Evolutionary conservation across 2,888 invertebrate species (phyloP).

Genomic region (Nasonia oneida): DNA sequence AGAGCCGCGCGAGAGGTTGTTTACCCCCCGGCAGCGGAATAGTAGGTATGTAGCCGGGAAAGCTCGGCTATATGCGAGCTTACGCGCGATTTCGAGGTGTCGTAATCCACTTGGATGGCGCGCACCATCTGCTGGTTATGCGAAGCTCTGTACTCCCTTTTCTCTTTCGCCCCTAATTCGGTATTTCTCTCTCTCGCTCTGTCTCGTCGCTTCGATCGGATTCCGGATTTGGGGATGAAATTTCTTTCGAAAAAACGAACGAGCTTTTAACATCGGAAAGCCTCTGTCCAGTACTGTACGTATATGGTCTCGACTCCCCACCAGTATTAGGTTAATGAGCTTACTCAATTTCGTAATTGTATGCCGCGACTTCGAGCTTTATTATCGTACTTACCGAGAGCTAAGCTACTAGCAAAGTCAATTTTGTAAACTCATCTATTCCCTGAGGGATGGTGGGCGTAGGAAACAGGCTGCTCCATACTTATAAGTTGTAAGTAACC

Average conservation of each 20-base stretch:
- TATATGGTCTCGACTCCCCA: slow-evolving; percentile 5
- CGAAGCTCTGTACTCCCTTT: slow-evolving; percentile 44
- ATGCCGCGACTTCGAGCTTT: slow-evolving; percentile 50
- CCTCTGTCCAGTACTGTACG: slow-evolving; percentile 4
- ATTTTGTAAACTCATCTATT: slow-evolving; percentile 50
- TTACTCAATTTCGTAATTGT: slow-evolving; percentile 54
- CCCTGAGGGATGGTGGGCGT: background rate
- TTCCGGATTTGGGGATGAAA: slow-evolving; percentile 20
- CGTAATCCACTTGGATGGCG: slow-evolving; percentile 63
- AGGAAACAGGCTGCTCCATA: background rate
- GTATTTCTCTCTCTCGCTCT: background rate
- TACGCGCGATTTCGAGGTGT: slow-evolving; percentile 62
- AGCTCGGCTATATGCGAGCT: slow-evolving; percentile 60
- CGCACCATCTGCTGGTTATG: slow-evolving; percentile 63
- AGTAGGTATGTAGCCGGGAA: slow-evolving; percentile 42
- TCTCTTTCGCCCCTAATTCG: slow-evolving; percentile 49
- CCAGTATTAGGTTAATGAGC: slow-evolving; percentile 43
- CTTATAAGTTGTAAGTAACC: slow-evolving; percentile 48
- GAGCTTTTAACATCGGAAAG: background rate
- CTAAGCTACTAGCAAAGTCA: slow-evolving; percentile 51
- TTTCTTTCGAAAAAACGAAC: slow-evolving; percentile 1
- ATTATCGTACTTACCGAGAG: slow-evolving; percentile 34
- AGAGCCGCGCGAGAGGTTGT: slow-evolving; percentile 36
- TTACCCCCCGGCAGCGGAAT: slow-evolving; percentile 46
- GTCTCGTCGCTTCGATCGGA: slow-evolving; percentile 18